Base-by-base conservation (phyloP, 1,140 invertebrate species). In the Drosophila takahashii region DNA sequence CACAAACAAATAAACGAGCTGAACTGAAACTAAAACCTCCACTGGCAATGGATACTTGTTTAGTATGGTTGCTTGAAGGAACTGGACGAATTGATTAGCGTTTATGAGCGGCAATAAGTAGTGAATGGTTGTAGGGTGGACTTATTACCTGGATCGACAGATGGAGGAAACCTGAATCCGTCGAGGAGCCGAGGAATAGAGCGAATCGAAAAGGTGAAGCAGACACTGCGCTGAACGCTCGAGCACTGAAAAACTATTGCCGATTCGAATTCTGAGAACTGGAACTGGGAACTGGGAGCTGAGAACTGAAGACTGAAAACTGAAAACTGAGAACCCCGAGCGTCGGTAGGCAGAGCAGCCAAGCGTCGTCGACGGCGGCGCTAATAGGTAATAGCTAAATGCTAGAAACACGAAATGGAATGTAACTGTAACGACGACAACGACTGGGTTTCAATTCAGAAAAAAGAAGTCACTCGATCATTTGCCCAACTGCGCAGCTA, bases 211-310 rank as follows among this genome's bases (percentile, higher is more conserved):
- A 66, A 51, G 26, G 36, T 72, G 65, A 57, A 76, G 70, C 61
- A 50, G 71, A 54, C 83, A 72, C 83, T 75, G 74, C 71, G 79
- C 75, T 67, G 57, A 79, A 71, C 76, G 70, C 54, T 77, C 27
- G 73, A 79, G 87, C 70, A 86, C 81, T 86, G 70, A 78, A 81
- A 76, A 67, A 59, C 62, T 67, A 77, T 22, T 54, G 62, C 42
- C 39, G 53, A 50, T 32, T 37, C 39, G 53, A 50, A 26, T 37
- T 62, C 45, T 51, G 69, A 56, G 66, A 72, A 32, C 29, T 32
- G 29, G 29, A 32, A 32, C 29, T 32, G 29, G 9, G 29, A 32
- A 9, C 9, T 8, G 29, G 9, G 29, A 32, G 9, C 45, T 51
- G 69, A 56, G 54, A 72, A 73, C 34, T n/a, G n/a, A n/a, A n/a